Percentiles rank a stretch among this genome's conserved stretches.
phyloP scores from a whole-genome alignment of 2,113 vertebrate species.

The Plestiodon gilberti region DNA sequence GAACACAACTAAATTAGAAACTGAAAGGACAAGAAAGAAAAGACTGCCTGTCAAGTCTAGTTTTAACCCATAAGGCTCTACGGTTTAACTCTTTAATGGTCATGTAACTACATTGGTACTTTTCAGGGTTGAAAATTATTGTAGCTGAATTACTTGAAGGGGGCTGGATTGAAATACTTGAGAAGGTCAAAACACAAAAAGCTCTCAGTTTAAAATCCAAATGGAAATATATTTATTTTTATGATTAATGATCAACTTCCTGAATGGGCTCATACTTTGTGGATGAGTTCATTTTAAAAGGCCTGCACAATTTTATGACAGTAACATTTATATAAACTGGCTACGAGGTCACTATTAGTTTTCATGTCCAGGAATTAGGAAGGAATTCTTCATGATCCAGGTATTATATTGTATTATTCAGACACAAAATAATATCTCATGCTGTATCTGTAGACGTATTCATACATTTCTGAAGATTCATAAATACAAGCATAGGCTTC shows the following conservation, averaged over 20 bases:
- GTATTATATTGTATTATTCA: neutral
- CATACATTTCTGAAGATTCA: neutral
- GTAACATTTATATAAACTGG: neutral
- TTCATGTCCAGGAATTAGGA: neutral
- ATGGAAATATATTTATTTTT: constrained; percentile 22
- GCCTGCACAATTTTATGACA: neutral
- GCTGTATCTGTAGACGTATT: neutral
- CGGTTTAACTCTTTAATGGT: too few relatives aligned
- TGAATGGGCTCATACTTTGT: accelerated
- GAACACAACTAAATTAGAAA: too few relatives aligned
- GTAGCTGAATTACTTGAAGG: neutral
- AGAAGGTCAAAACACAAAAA: neutral
- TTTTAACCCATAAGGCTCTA: too few relatives aligned
- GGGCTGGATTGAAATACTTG: neutral
- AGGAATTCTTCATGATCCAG: neutral
- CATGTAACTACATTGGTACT: too few relatives aligned
- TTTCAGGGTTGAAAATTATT: neutral
- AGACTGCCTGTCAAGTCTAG: too few relatives aligned
- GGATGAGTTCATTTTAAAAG: constrained; percentile 3
- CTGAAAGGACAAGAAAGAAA: too few relatives aligned
- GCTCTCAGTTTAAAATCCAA: neutral
- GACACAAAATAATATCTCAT: neutral
- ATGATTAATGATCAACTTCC: neutral
- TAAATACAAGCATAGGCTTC: neutral
- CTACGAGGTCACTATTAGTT: neutral